Percentiles rank a stretch among this genome's conserved stretches.
phyloP scores from a whole-genome alignment of 2,113 vertebrate genomes.

The Dascyllus trimaculatus region DNA sequence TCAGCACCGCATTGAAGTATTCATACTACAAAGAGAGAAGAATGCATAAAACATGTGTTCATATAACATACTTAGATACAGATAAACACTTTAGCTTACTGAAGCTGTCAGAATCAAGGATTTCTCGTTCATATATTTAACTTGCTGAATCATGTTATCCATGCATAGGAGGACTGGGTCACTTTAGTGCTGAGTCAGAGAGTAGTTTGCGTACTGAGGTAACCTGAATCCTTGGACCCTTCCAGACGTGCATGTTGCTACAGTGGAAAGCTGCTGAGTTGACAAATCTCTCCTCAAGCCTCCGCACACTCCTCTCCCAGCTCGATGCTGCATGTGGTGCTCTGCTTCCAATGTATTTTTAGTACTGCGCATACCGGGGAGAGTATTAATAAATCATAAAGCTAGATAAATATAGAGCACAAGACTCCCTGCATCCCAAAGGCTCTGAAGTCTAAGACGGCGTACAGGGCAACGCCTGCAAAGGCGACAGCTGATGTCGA shows the following conservation, averaged over 20 bases:
- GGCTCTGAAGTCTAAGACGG: slow-evolving; percentile 48
- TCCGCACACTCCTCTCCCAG: slow-evolving; percentile 33
- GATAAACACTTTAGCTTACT: neutral
- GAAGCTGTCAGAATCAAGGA: neutral
- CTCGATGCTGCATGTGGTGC: slow-evolving; percentile 56
- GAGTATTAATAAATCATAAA: slow-evolving; percentile 85
- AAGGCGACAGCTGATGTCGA: slow-evolving; percentile 11
- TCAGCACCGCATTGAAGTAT: slow-evolving; percentile 98
- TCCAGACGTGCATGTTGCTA: slow-evolving; percentile 54
- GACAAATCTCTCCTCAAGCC: slow-evolving; percentile 47
- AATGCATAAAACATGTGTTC: neutral
- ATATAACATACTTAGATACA: neutral
- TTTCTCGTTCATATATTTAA: neutral
- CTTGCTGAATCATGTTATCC: slow-evolving; percentile 30
- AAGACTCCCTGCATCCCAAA: slow-evolving; percentile 59
- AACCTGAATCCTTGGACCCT: slow-evolving; percentile 69
- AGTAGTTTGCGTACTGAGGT: slow-evolving; percentile 39
- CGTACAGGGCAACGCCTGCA: slow-evolving; percentile 30
- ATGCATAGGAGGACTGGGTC: slow-evolving; percentile 31
- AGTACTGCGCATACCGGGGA: slow-evolving; percentile 72
- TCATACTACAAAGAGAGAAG: slow-evolving; percentile 89
- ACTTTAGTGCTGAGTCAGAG: slow-evolving; percentile 60
- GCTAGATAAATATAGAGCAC: slow-evolving; percentile 77
- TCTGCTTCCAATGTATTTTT: slow-evolving; percentile 77
- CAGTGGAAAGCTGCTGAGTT: slow-evolving; percentile 66